Evolutionary conservation across 2,888 invertebrate species (phyloP).

Genomic region (Heteromyza rotundicornis): DNA sequence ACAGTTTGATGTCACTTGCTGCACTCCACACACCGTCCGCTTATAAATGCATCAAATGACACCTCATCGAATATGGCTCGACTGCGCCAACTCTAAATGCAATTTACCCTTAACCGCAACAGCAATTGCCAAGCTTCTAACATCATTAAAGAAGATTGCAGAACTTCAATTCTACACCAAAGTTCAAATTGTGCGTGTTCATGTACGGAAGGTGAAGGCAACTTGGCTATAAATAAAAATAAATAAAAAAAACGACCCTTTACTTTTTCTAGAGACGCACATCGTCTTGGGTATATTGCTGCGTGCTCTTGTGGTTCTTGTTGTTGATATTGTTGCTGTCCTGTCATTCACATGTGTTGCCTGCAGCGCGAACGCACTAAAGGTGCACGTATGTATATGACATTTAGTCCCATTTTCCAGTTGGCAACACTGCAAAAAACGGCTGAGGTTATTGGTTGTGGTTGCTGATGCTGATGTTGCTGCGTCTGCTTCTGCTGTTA

Average conservation of each 20-base stretch:
- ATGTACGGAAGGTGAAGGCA: not conserved
- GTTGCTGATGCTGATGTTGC: too few relatives aligned
- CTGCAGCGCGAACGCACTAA: too few relatives aligned
- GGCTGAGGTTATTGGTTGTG: too few relatives aligned
- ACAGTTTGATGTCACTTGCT: too few relatives aligned
- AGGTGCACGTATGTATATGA: too few relatives aligned
- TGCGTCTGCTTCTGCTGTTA: too few relatives aligned
- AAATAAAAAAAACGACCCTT: not conserved
- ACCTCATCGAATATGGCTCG: too few relatives aligned
- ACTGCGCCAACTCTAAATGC: constrained; percentile 1
- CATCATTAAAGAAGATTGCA: not conserved
- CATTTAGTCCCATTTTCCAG: too few relatives aligned
- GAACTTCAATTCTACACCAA: not conserved
- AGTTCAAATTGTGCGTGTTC: constrained; percentile 6
- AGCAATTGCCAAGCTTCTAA: not conserved
- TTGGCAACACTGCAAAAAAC: too few relatives aligned
- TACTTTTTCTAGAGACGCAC: not conserved
- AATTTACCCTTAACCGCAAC: not conserved
- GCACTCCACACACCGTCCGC: too few relatives aligned
- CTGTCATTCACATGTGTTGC: too few relatives aligned
- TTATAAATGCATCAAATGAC: too few relatives aligned
- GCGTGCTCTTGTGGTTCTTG: not conserved
- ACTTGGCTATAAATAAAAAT: not conserved
- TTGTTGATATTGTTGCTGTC: constrained; percentile 4
- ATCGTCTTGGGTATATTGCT: not conserved